Percentiles rank a stretch among this genome's conserved stretches.
These are phyloP conservation scores for Podilymbus podiceps DNA, from an alignment of 2,113 vertebrate genomes.

Conservation along the genomic window DNA sequence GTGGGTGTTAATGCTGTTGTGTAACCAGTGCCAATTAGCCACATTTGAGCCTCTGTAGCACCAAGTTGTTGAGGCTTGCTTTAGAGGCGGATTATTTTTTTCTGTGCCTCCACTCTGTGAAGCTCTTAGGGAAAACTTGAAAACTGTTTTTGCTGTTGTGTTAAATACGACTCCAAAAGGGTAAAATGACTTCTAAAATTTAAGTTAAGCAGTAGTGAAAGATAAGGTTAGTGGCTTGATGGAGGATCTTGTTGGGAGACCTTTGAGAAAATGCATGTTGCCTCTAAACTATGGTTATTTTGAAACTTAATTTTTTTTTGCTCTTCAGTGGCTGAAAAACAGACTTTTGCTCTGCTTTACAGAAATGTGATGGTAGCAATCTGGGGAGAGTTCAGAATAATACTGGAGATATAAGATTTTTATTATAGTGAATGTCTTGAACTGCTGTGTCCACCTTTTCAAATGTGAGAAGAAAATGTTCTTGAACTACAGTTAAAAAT, in stretches of 20 bases:
- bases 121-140: neutral
- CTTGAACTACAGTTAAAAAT: neutral
- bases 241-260: neutral
- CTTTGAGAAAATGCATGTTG: neutral
- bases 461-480: neutral
- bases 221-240: neutral
- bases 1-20: fast-evolving
- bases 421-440: neutral
- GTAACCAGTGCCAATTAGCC: no score
- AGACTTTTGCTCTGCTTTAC: neutral
- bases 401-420: neutral
- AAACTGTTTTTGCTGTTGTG: neutral
- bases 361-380: neutral
- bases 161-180: neutral
- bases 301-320: neutral
- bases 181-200: neutral
- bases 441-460: neutral
- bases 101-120: neutral
- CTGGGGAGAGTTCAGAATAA: neutral
- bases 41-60: neutral
- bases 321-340: neutral
- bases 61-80: no score
- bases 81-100: neutral
- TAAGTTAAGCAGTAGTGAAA: neutral
- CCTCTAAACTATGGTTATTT: neutral